These are phyloP conservation scores for Hippopotamyrus pictus DNA, from an alignment of 2,797 vertebrate species.

Conservation along the genomic window DNA sequence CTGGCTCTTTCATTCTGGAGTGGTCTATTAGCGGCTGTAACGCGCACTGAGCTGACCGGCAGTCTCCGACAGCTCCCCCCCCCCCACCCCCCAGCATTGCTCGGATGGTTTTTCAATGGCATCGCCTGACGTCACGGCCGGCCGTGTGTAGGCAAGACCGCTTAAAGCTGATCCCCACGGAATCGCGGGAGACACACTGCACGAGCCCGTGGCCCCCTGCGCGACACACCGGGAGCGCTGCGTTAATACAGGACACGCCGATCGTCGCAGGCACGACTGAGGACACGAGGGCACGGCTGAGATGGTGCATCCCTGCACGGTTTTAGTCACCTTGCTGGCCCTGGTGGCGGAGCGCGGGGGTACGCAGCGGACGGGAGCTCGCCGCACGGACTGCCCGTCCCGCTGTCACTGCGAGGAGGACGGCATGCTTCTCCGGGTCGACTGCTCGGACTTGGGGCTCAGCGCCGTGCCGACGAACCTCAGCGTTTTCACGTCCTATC, in stretches of 20 bases:
- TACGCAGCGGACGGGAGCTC: constrained; percentile 11
- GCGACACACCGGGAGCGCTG: neutral
- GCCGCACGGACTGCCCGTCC: constrained; percentile 49
- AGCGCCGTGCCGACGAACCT: constrained; percentile 60
- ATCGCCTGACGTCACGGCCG: constrained; percentile 63
- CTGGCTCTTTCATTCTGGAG: neutral
- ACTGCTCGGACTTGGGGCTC: constrained; percentile 70
- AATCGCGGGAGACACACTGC: constrained; percentile 22
- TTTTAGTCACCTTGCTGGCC: constrained; percentile 21
- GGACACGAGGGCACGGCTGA: neutral
- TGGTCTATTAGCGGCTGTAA: neutral
- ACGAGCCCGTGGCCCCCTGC: neutral
- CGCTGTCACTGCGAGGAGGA: constrained; percentile 65
- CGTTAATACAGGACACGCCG: neutral
- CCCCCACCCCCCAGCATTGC: neutral
- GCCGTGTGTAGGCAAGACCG: constrained; percentile 52
- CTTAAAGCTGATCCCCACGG: constrained; percentile 26
- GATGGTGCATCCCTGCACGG: constrained; percentile 18
- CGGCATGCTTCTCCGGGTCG: constrained; percentile 57
- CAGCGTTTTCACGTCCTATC: constrained; percentile 68
- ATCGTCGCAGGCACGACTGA: neutral
- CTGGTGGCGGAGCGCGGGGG: constrained; percentile 17
- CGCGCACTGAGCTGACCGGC: neutral
- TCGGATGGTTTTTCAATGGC: constrained; percentile 29
- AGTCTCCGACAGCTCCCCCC: neutral